Conservation (phyloP, 2,888 invertebrate genomes). For the Rhyacophila evoluta region DNA sequence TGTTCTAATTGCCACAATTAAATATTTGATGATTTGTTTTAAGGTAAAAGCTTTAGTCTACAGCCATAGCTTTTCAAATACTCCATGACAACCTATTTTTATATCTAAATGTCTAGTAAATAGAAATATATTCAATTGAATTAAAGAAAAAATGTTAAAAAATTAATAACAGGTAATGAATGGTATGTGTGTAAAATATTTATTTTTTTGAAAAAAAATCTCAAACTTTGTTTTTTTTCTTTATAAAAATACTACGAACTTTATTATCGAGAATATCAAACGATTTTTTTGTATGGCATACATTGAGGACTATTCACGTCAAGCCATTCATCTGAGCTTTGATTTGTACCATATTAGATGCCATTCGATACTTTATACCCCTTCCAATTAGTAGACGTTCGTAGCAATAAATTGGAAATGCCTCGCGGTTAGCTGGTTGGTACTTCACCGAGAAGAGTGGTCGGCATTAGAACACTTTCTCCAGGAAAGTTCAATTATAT, state of each 20-base stretch:
- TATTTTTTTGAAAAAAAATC: neutral
- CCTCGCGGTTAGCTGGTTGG: neutral
- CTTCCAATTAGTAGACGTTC: constrained; percentile 27
- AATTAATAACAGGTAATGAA: no score
- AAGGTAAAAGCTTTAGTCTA: no score
- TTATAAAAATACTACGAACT: no score
- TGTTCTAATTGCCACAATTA: no score
- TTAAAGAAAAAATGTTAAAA: no score
- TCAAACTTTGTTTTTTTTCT: neutral
- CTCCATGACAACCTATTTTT: no score
- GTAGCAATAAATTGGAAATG: constrained; percentile 29
- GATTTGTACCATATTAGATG: constrained; percentile 8
- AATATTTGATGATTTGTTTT: no score
- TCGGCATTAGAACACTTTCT: neutral
- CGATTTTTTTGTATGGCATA: neutral
- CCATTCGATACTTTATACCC: neutral
- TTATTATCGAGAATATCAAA: no score
- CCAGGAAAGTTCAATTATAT: neutral
- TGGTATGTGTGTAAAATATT: no score
- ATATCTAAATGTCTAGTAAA: no score
- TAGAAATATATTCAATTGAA: no score
- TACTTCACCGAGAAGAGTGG: neutral
- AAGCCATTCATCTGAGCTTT: neutral
- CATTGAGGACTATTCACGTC: neutral
- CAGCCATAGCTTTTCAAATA: no score